phyloP scores from a whole-genome alignment of 1,140 invertebrate genomes.

The Eueides isabella region DNA sequence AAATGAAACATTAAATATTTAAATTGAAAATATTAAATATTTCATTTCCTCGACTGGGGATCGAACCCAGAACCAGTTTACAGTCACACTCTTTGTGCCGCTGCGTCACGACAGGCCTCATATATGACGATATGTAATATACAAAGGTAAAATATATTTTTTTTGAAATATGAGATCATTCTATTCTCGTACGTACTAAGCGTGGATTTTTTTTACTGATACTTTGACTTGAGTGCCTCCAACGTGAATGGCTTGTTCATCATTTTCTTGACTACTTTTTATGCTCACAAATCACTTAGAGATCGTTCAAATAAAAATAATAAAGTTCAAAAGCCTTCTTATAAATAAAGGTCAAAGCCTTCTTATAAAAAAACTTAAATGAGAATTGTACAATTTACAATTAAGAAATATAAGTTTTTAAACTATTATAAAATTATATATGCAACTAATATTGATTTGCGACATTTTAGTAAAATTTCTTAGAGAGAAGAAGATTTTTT shows the following conservation, averaged over 20 bases:
- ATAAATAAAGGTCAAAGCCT: no score
- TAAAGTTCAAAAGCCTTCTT: neutral
- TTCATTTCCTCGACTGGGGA: neutral
- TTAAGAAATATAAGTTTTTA: no score
- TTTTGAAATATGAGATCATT: neutral
- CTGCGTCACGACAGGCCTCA: neutral
- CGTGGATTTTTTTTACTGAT: neutral
- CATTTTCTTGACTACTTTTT: neutral
- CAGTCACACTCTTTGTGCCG: neutral
- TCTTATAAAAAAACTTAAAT: no score
- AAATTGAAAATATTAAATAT: no score
- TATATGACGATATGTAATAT: neutral
- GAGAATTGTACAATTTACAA: no score
- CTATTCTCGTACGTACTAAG: neutral
- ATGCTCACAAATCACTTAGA: neutral
- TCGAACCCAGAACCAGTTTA: neutral
- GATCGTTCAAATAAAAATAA: neutral
- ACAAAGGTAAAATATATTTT: neutral
- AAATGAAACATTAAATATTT: no score
- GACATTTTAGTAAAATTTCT: no score
- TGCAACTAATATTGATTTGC: no score
- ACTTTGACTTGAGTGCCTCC: neutral
- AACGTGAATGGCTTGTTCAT: neutral
- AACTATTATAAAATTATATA: no score
- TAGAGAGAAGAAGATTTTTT: no score